Evolutionary conservation across 1,140 invertebrate genomes (phyloP), one percentile per base, ranked within the genome.

Genomic region (Penaeus indicus): DNA sequence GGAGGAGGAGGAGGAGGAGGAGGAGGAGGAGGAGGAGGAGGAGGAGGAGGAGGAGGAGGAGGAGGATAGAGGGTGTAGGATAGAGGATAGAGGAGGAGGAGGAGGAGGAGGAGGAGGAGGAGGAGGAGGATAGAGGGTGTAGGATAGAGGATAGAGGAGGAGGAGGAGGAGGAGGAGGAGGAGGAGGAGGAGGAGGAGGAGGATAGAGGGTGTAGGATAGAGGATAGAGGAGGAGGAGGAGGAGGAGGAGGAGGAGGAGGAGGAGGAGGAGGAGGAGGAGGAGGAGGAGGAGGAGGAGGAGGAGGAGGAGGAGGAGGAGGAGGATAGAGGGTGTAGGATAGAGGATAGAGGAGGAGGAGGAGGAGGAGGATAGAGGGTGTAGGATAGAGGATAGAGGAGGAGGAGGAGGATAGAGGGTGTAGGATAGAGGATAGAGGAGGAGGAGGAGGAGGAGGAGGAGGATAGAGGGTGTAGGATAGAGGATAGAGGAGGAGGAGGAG

Each of bases 381-480:
- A n/a, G n/a, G n/a, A n/a, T n/a, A n/a, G n/a, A n/a, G n/a, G n/a
- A n/a, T n/a, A n/a, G 22, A 21, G 25, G 63, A 25, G 67, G 10
- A 63, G 38, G 83, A 19, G 32, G 54, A 47, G 79, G 86, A 47
- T 67, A 77, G n/a, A n/a, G 75, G 8, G 38, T n/a, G n/a, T n/a
- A 25, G 32, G n/a, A 62, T 54, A 19, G 32, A 75, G 19, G 18
- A 67, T 42, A 60, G 64, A 32, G n/a, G 62, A 16, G 13, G 27
- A 8, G 0, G 67, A 11, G 13, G n/a, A n/a, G 64, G 8, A 62
- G 38, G 83, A 21, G 32, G 64, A n/a, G n/a, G 54, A 60, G 79
- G 85, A 42, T 64, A 75, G 42, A 22, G 75, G 8, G 38, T n/a
- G n/a, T 22, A 25, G 32, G n/a, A 64, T 54, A 27, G 47, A 60